Percentiles rank a stretch among this genome's conserved stretches.
Evolutionary conservation across 2,888 invertebrate species (phyloP).

Genomic region (Deroplatys truncata): DNA sequence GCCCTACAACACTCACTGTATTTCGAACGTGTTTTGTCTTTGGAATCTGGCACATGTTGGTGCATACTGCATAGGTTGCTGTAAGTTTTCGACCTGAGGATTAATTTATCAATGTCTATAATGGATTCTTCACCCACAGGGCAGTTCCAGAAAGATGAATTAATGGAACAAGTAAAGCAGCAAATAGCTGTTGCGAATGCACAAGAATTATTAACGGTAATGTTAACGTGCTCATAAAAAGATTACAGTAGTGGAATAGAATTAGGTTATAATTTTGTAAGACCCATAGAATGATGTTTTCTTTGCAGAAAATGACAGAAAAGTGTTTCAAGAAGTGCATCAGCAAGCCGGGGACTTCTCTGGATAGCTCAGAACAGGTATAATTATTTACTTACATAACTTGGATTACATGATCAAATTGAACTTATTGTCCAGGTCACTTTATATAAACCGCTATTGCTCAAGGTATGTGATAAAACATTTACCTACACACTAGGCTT

Average conservation of each 20-base stretch:
- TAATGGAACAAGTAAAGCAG: slow-evolving; percentile 93
- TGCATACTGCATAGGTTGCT: too few species aligned
- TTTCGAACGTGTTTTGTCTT: neutral
- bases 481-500: too few species aligned
- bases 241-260: slow-evolving; percentile 12
- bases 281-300: neutral
- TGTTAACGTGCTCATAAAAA: slow-evolving; percentile 29
- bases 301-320: slow-evolving; percentile 86
- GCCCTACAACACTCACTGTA: neutral
- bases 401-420: too few species aligned
- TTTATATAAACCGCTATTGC: too few species aligned
- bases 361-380: slow-evolving; percentile 84
- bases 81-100: neutral
- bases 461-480: too few species aligned
- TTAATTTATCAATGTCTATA: slow-evolving; percentile 8
- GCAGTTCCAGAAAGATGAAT: slow-evolving; percentile 72
- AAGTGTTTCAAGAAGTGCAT: slow-evolving; percentile 97
- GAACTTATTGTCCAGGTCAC: too few species aligned
- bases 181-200: slow-evolving; percentile 92
- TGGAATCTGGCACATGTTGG: neutral
- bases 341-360: slow-evolving; percentile 79
- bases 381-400: neutral
- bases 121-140: slow-evolving; percentile 59
- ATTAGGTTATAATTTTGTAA: slow-evolving; percentile 29
- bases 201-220: slow-evolving; percentile 83